phyloP scores from a whole-genome alignment of 2,113 vertebrate species.

The Psammodynastes pulverulentus region DNA sequence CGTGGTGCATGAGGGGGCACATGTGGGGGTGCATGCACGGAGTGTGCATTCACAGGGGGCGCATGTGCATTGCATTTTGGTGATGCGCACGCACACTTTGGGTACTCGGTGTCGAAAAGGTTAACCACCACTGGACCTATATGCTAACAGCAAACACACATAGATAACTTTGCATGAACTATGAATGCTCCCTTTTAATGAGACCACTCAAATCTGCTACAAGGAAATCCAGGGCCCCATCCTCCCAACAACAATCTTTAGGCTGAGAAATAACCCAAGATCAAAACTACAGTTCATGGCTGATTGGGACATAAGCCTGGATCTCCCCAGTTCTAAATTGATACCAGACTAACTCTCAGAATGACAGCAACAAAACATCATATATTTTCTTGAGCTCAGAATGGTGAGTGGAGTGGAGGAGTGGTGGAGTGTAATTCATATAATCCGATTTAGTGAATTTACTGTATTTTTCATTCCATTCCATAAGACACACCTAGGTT shows the following conservation, averaged over 20 bases:
- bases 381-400: background rate
- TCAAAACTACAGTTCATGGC: background rate
- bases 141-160: background rate
- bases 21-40: too few species aligned
- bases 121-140: background rate
- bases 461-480: too few species aligned
- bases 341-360: background rate
- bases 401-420: background rate
- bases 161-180: background rate
- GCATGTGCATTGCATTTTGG: too few species aligned
- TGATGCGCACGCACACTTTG: too few species aligned
- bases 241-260: background rate
- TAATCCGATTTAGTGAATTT: background rate
- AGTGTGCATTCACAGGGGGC: too few species aligned
- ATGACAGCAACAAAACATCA: background rate
- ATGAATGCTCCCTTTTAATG: background rate
- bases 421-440: background rate
- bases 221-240: background rate
- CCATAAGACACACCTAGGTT: too few species aligned
- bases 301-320: background rate
- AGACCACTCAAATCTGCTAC: background rate
- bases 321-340: background rate
- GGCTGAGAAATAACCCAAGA: background rate
- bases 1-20: too few species aligned
- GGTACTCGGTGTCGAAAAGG: too few species aligned